Percentiles rank a stretch among this genome's conserved stretches.
Evolutionary conservation across 2,888 invertebrate genomes (phyloP).

Genomic region (Euproctis similis): DNA sequence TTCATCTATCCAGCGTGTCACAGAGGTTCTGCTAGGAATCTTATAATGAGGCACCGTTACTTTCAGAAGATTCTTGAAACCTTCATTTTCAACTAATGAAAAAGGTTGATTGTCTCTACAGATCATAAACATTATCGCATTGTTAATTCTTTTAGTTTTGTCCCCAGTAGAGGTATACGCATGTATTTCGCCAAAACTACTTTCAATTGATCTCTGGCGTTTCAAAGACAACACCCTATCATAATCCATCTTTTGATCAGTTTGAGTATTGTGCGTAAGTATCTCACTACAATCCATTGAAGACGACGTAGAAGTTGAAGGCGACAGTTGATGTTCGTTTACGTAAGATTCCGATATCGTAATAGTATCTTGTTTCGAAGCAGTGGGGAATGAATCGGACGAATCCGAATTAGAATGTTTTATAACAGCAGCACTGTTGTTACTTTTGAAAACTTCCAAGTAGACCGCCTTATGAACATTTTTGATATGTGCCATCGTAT

Average conservation of each 20-base stretch:
- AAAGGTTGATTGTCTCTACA: conserved; percentile 22
- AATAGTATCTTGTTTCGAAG: conserved; percentile 17
- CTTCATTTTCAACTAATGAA: conserved; percentile 2
- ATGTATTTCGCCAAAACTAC: conserved; percentile 21
- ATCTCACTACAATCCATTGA: conserved; percentile 15
- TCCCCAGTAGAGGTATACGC: conserved; percentile 12
- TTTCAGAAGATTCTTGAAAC: conserved; percentile 29
- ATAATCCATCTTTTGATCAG: conserved; percentile 16
- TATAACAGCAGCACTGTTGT: conserved; percentile 4
- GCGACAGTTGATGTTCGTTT: conserved; percentile 15
- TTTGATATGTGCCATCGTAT: too few species aligned
- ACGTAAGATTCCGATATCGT: conserved; percentile 13
- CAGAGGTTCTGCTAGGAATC: conserved; percentile 23
- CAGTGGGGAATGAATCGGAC: conserved; percentile 11
- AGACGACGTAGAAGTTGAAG: conserved; percentile 12
- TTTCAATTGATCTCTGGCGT: conserved; percentile 20
- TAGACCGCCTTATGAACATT: conserved; percentile 19
- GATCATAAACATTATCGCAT: conserved; percentile 21
- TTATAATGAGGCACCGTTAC: conserved; percentile 28
- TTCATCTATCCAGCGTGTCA: conserved; percentile 30
- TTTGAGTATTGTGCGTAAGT: conserved; percentile 8
- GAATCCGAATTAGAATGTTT: conserved; percentile 10
- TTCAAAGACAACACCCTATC: conserved; percentile 12
- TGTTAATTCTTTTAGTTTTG: conserved; percentile 23
- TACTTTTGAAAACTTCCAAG: conserved; percentile 11